Evolutionary conservation across 1,140 invertebrate species (phyloP), one percentile per base, ranked within the genome.

Genomic region (Megathymus violae): DNA sequence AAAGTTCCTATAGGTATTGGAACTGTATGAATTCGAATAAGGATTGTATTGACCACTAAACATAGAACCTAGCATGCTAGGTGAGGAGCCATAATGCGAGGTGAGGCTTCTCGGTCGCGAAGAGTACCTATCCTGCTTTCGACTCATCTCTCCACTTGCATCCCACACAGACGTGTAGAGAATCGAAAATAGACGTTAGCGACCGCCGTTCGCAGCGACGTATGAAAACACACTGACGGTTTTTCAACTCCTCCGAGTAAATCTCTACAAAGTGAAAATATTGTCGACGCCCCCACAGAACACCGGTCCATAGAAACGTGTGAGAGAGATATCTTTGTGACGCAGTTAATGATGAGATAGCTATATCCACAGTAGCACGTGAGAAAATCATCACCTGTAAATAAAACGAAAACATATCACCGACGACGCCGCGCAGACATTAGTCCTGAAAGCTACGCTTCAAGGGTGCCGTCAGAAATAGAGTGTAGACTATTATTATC

Each of bases 1-100:
- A 67, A 92, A 93, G 70, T 91, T 93, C 56, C 92, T 80, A 71
- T 92, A 89, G 13, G 75, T 64, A 43, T 70, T 82, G n/a, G 86
- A 70, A 62, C 78, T 81, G 59, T 83, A 88, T 0, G 78, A 71
- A 52, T 85, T 88, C 4, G 83, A 62, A 64, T 88, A 88, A 1
- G 83, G 71, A 52, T 69, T 82, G 65, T 86, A 87, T 48, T 88
- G 84, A 38, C 75, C 72, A 58, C 79, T 67, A 46, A 85, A 71
- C 73, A 86, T 74, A 10, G 85, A 85, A 36, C 82, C 76, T 36
- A 88, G 69, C 68, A 88, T 73, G 58, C 82, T 89, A 4, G 88
- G 86, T 3, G 88, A 87, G 1, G 85, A 88, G 48, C 82, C 79
- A 74, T 87, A 90, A 63, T 86, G 83, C 9, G 76, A 66, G 44